Evolutionary conservation across 2,113 vertebrate species (phyloP).

Genomic region (Theristicus caerulescens): DNA sequence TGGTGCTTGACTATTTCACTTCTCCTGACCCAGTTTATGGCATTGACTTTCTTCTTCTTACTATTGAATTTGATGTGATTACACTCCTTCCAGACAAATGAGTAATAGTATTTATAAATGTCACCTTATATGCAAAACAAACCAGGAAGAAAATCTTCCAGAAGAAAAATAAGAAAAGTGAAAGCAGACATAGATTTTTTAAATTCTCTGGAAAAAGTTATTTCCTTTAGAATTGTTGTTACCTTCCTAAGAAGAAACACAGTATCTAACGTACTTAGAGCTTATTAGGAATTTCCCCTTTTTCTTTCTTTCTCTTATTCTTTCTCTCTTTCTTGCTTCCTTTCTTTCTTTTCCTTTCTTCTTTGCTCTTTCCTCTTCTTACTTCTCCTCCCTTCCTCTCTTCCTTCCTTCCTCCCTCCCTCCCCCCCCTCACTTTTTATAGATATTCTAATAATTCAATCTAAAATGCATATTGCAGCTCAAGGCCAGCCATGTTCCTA

Average conservation of each 20-base stretch:
- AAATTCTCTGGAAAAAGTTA: neutral
- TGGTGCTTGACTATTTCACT: neutral
- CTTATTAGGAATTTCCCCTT: neutral
- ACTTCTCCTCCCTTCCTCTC: neutral
- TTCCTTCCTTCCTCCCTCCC: neutral
- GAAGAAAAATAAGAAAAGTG: neutral
- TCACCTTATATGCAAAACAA: neutral
- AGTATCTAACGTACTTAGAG: accelerated
- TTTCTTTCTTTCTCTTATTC: neutral
- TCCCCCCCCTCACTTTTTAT: neutral
- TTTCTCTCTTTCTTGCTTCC: neutral
- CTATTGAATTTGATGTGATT: neutral
- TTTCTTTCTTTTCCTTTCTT: neutral
- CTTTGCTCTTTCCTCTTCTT: no score
- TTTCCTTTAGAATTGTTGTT: neutral
- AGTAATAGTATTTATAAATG: neutral
- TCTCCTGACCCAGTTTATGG: neutral
- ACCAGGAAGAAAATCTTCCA: neutral
- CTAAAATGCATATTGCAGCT: slow-evolving; percentile 19
- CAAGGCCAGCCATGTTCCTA: neutral
- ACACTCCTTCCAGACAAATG: neutral
- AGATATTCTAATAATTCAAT: neutral
- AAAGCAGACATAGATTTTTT: neutral
- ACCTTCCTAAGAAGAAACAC: neutral
- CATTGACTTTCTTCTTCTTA: neutral